These are phyloP conservation scores for Peromyscus leucopus DNA, from an alignment of 2,113 vertebrate genomes.

Conservation along the genomic window DNA sequence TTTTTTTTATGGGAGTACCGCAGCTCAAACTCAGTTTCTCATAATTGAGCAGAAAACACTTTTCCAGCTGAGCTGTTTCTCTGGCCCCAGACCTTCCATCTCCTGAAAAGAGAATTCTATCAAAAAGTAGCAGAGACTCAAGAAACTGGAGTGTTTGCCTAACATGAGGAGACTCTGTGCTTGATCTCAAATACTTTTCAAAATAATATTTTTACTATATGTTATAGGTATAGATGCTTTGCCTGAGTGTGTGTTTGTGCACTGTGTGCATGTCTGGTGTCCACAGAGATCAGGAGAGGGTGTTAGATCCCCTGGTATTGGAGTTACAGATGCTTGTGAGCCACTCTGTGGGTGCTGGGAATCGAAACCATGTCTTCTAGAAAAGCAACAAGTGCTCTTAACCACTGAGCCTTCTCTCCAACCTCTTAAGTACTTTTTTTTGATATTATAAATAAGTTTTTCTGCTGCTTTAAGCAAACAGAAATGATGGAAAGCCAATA, in stretches of 20 bases:
- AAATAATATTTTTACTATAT: not conserved
- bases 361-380: not conserved
- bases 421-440: not conserved
- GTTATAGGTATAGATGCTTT: not conserved
- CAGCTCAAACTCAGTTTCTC: not conserved
- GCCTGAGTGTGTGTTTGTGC: not conserved
- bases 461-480: not conserved
- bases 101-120: not conserved
- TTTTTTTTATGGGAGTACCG: not conserved
- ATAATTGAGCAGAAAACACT: not conserved
- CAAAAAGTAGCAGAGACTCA: not conserved
- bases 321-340: not conserved
- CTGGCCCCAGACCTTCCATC: not conserved
- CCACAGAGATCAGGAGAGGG: not conserved
- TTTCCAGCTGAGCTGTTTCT: not conserved
- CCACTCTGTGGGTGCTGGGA: not conserved
- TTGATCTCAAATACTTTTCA: not conserved
- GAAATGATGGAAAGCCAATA: conserved; percentile 31
- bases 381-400: not conserved
- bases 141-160: not conserved
- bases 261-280: not conserved
- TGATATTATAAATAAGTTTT: not conserved
- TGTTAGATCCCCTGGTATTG: not conserved
- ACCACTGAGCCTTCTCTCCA: not conserved
- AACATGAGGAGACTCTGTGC: not conserved